Conservation (phyloP, 2,797 vertebrate genomes). For the Tokudaia muenninki region DNA sequence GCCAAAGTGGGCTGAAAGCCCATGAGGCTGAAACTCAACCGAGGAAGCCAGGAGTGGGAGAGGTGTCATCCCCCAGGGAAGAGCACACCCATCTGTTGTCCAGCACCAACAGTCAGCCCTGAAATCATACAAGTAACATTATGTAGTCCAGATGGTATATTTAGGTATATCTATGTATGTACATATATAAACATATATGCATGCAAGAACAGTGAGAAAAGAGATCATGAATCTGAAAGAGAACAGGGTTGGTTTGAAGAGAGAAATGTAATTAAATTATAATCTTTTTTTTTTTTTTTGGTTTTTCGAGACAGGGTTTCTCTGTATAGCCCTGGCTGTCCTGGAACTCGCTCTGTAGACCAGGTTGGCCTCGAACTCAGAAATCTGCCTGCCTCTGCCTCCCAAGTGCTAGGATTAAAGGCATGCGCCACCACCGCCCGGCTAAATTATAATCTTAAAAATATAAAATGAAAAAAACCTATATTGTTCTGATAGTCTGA, state of each 20-base stretch:
- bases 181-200: too few species aligned
- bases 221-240: neutral
- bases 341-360: too few species aligned
- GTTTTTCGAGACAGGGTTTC: too few species aligned
- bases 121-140: neutral
- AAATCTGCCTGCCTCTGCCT: too few species aligned
- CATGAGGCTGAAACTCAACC: neutral
- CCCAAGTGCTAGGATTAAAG: too few species aligned
- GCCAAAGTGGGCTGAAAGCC: neutral
- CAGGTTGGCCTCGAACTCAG: too few species aligned
- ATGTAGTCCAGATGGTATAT: neutral
- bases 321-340: too few species aligned
- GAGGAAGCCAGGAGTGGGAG: neutral
- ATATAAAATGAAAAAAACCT: neutral
- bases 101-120: neutral
- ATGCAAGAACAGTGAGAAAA: neutral
- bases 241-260: neutral
- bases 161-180: neutral
- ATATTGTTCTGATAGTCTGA: constrained; percentile 14
- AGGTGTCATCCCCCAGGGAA: neutral
- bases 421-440: too few species aligned
- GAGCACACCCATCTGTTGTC: neutral
- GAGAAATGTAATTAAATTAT: neutral
- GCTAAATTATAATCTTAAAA: neutral
- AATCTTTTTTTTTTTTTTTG: too few species aligned